A percentile compares a stretch with the other conserved stretches of the same genome.
phyloP scores from a whole-genome alignment of 2,113 vertebrate species.

The Hemibagrus wyckioides region DNA sequence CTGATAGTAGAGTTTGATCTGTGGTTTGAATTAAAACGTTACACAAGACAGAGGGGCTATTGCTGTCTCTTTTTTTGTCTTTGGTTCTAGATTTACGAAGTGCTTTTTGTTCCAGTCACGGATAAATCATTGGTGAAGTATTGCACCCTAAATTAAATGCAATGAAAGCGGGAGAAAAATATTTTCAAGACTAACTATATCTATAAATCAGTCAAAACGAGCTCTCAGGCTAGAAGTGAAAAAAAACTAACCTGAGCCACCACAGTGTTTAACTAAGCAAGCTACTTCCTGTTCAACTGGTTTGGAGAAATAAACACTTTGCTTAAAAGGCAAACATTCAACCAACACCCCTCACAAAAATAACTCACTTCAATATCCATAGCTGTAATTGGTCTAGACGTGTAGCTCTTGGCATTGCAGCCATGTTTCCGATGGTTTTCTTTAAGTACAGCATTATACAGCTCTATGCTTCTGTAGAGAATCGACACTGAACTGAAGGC shows the following conservation, averaged over 20 bases:
- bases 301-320: slow-evolving; percentile 3
- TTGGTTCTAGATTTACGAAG: background rate
- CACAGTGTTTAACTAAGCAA: background rate
- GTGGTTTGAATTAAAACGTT: background rate
- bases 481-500: background rate
- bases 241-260: background rate
- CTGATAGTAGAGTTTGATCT: too few species aligned
- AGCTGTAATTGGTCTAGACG: background rate
- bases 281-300: slow-evolving; percentile 6
- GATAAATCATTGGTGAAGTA: background rate
- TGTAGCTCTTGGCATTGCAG: background rate
- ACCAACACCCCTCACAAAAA: slow-evolving; percentile 2
- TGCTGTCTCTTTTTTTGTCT: background rate
- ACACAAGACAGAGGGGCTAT: background rate
- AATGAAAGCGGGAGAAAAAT: background rate
- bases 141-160: background rate
- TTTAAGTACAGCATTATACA: background rate
- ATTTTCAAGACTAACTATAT: background rate
- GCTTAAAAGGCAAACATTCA: slow-evolving; percentile 21
- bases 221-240: background rate
- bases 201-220: background rate
- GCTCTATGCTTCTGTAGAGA: background rate
- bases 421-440: background rate
- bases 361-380: background rate
- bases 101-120: background rate